Evolutionary conservation across 2,888 invertebrate genomes (phyloP), one percentile per base, ranked within the genome.

Genomic region (Tenodera sinensis): DNA sequence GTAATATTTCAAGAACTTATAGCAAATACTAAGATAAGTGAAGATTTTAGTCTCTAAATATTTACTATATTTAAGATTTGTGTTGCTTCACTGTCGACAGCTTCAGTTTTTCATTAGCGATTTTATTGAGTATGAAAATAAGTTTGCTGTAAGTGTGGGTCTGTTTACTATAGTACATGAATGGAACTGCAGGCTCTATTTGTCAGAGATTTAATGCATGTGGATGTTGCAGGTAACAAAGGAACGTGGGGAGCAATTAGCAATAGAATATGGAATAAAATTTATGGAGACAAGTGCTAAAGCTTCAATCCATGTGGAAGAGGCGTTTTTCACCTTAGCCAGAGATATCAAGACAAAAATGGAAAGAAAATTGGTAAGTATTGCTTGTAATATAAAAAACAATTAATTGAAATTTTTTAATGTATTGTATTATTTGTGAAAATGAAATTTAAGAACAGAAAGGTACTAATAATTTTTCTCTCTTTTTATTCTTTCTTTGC

Each of bases 271-370:
- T 95, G 98, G 98, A 92, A 99, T 99, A 92, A 98, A 98, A 94
- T 99, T 99, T 94, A 97, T 99, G 96, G 99, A 99, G 95, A 99
- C 99, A 88, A 99, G 99, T 92, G 99, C 99, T 89, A 99, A 99
- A 94, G 97, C 98, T 91, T 98, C 98, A 93, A 97, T 98, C 93
- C 98, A 99, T 93, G 99, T 99, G 86, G 99, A 99, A 94, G 98
- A 98, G 92, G 99, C 99, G 89, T 99, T 99, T 95, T 98, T 98
- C 94, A 98, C 98, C 90, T 95, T 99, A 93, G 99, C 99, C 90
- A 96, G 98, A 93, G 99, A 99, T 94, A 99, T 99, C 92, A 99
- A 99, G 94, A 97, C 97, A 90, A 99, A 99, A 95, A 98, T 98
- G 96, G 99, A 99, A 94, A 98, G 98, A 93, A 98, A 98, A 96